Evolutionary conservation across 2,888 invertebrate species (phyloP), one percentile per base, ranked within the genome.

Genomic region (Argyra leucocephala): DNA sequence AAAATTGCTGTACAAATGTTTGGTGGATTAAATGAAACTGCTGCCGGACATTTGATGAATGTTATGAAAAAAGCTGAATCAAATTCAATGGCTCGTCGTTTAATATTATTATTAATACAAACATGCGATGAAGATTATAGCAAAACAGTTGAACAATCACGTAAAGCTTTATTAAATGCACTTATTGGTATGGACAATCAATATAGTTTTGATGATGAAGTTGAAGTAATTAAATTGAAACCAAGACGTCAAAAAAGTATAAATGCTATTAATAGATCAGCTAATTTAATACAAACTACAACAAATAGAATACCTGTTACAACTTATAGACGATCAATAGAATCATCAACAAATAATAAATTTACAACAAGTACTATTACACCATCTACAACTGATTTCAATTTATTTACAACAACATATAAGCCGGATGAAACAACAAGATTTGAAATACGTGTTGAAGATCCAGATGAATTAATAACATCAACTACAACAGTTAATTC

Each of bases 1-100:
- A 83, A 85, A 71, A 87, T 87, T 70, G 88, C 91, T 1, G 88
- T 90, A 72, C 85, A 89, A 77, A 86, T 91, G 71, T 88, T 91
- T 75, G 87, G 87, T 1, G 86, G 86, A 22, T 81, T 91, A 68
- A 91, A 91, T 72, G 87, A 87, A 12, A 86, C 89, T 0, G 89
- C 90, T 67, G 85, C 88, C 0, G 83, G 86, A 67, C 88, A 89
- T 70, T 81, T 92, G 65, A 85, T 90, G 83, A 85, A 86, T 67
- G 89, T 90, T 57, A 91, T 92, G 91, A 87, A 88, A 73, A 88
- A 90, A 74, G 91, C 91, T 0, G 87, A 87, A 71, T 86, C 85
- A 70, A 90, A 91, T 70, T 88, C 88, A 66, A 86, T 88, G 0
- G 89, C 90, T 0, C 82, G 88, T 63, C 83, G 89, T 69, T 80